Conservation (phyloP, 1,140 invertebrate species). For the Zaprionus inermis region DNA sequence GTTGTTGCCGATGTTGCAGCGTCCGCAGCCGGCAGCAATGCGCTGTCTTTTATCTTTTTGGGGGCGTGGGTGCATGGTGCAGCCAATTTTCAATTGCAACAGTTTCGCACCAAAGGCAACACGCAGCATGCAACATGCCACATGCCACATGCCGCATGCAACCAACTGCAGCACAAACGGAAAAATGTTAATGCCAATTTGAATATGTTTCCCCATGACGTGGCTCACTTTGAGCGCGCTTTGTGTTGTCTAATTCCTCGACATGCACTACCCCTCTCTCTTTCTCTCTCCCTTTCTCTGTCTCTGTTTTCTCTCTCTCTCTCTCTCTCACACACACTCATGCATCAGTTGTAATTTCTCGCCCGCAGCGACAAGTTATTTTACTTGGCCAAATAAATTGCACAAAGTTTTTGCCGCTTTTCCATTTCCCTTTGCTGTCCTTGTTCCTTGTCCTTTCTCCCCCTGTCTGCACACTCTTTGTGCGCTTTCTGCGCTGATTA, state of each 20-base stretch:
- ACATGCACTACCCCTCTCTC: constrained; percentile 11
- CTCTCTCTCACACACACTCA: constrained; percentile 22
- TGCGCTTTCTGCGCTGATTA: constrained; percentile 3
- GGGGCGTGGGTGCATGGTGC: constrained; percentile 1
- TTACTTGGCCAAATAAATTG: constrained; percentile 82
- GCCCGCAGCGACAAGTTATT: constrained; percentile 80
- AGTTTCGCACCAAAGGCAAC: constrained; percentile 77
- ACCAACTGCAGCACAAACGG: constrained; percentile 46
- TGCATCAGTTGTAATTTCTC: constrained; percentile 39
- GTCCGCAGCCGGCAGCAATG: not conserved
- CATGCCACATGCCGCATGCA: constrained; percentile 26
- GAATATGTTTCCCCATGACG: constrained; percentile 76
- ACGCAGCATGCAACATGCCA: constrained; percentile 34
- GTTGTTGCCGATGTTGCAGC: constrained; percentile 13
- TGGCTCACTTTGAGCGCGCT: constrained; percentile 70
- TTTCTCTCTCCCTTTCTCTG: constrained; percentile 21
- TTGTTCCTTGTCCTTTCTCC: constrained; percentile 22
- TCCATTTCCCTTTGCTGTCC: constrained; percentile 30
- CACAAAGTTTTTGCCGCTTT: constrained; percentile 66
- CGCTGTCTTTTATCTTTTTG: constrained; percentile 42
- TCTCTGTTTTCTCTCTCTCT: constrained; percentile 28
- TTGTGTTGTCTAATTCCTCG: constrained; percentile 60
- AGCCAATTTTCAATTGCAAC: constrained; percentile 80
- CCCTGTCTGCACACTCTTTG: constrained; percentile 45
- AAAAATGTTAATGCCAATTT: constrained; percentile 80